Base-by-base conservation (phyloP, 1,140 invertebrate genomes). In the Araneus ventricosus region DNA sequence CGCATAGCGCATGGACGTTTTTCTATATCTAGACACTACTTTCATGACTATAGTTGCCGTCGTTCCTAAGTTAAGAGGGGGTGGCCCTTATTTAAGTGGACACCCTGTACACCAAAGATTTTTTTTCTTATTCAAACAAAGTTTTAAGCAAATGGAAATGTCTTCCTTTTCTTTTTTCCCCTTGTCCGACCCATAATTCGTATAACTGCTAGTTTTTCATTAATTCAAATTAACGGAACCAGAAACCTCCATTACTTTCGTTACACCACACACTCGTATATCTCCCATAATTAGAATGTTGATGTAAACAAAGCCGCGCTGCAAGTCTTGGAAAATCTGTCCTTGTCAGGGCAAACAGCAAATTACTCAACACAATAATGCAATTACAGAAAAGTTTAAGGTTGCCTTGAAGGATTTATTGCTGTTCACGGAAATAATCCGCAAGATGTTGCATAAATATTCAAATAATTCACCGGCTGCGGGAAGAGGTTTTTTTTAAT, bases 401-500 rank as follows among this genome's bases (percentile, higher is more conserved):
- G 30, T 20, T 75, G 70, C 34, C 34, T 37, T 20, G 27, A 34
- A 20, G 63, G 27, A 75, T 75, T 75, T 75, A 75, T 75, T 75
- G 30, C 30, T 22, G 20, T 37, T 75, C 34, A 2, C 30, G 20
- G 30, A 30, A 75, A 75, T 84, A 84, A 57, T 52, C 45, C 37
- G 27, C 41, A 17, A 84, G 45, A 84, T 84, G 82, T 27, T n/a
- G 24, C 22, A 52, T 84, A 57, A 57, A 84, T 84, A 52, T 84
- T 84, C 82, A 84, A 84, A 84, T 27, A 57, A 37, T 30, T 75
- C 70, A 57, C 39, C 22, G 39, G 20, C 79, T 30, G 20, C 10
- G 39, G 27, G 70, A 34, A 34, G 52, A 30, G 52, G 37, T 41
- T 41, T 82, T 82, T 84, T 84, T 84, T 84, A 84, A 84, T 84